Evolutionary conservation across 2,797 vertebrate genomes (phyloP).

Genomic region (Tragopan temminckii): DNA sequence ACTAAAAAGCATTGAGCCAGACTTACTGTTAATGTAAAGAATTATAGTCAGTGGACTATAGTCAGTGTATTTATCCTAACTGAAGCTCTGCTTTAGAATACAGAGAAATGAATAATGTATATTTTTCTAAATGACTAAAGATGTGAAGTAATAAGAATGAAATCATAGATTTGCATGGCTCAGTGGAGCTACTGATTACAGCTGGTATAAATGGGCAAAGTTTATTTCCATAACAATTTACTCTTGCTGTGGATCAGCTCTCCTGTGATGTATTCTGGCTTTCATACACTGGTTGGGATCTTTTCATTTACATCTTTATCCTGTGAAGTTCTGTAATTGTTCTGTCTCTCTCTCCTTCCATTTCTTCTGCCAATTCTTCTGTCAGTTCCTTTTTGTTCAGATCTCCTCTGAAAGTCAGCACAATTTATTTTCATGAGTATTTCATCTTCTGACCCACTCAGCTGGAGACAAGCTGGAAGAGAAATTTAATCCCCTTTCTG

Average conservation of each 20-base stretch:
- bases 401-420: constrained; percentile 34
- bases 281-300: background rate
- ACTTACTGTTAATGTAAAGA: constrained; percentile 22
- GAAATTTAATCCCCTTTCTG: constrained; percentile 27
- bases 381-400: constrained; percentile 21
- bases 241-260: constrained; percentile 27
- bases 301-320: background rate
- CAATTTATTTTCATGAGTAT: constrained; percentile 30
- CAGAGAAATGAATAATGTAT: constrained; percentile 56
- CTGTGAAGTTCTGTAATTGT: constrained; percentile 17
- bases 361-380: constrained; percentile 32
- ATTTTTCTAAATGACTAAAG: constrained; percentile 66
- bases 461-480: constrained; percentile 29
- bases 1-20: background rate
- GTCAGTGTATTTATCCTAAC: constrained; percentile 32
- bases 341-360: background rate
- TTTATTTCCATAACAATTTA: constrained; percentile 59
- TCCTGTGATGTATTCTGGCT: constrained; percentile 48
- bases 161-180: constrained; percentile 46
- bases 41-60: constrained; percentile 1
- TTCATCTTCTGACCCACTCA: constrained; percentile 23
- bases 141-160: constrained; percentile 67
- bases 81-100: constrained; percentile 35
- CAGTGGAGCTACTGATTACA: constrained; percentile 69
- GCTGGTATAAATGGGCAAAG: constrained; percentile 53